Conservation (phyloP, 2,113 vertebrate genomes). For the Cervus canadensis region DNA sequence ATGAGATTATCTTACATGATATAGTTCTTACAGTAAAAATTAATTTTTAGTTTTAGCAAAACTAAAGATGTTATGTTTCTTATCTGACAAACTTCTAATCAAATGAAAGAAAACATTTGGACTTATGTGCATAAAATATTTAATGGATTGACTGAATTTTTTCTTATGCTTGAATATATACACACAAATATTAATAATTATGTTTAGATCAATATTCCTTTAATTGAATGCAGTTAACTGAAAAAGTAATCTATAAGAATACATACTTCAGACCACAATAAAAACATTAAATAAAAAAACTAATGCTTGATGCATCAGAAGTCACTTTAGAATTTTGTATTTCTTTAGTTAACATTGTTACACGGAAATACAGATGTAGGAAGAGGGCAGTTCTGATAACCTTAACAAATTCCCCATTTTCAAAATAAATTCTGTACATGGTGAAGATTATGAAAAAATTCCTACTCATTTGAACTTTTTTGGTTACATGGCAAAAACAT, state of each 20-base stretch:
- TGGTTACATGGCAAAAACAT: not conserved
- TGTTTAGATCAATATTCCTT: not conserved
- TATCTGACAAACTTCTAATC: constrained; percentile 32
- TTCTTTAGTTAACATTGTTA: not conserved
- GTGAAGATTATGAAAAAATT: not conserved
- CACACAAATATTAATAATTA: not conserved
- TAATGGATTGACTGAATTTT: not conserved
- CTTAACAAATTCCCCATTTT: constrained; percentile 19
- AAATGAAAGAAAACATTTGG: constrained; percentile 21
- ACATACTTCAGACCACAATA: not conserved
- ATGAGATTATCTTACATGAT: not conserved
- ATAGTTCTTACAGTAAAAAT: constrained; percentile 17
- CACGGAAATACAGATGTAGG: not conserved
- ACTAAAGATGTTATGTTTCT: not conserved
- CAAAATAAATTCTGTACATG: constrained; percentile 24
- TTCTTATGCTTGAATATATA: not conserved
- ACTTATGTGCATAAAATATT: constrained; percentile 4
- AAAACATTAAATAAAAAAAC: constrained; percentile 7
- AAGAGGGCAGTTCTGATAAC: not conserved
- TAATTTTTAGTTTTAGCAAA: constrained; percentile 51
- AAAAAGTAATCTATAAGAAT: not conserved
- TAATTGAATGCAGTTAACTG: not conserved
- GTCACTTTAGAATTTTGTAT: not conserved
- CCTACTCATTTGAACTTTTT: constrained; percentile 24
- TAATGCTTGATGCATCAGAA: not conserved